These are phyloP conservation scores for Mus caroli DNA, from an alignment of 2,797 vertebrate species.

Conservation along the genomic window DNA sequence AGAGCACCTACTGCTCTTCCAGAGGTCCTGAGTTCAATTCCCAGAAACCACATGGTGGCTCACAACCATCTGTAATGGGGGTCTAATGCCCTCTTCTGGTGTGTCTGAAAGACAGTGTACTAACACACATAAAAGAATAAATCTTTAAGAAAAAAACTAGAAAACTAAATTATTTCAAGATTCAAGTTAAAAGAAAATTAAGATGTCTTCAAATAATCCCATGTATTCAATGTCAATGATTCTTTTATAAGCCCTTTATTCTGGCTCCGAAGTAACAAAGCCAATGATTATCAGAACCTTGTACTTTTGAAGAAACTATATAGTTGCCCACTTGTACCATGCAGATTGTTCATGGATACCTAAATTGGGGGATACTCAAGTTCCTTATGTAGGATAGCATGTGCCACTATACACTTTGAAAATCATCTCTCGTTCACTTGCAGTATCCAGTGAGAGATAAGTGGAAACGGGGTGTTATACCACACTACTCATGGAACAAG, in stretches of 20 bases:
- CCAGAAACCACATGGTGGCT: too few species aligned
- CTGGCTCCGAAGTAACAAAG: conserved; percentile 1
- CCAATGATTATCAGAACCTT: neutral
- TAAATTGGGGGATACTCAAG: neutral
- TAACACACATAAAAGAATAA: too few species aligned
- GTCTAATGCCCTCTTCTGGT: too few species aligned
- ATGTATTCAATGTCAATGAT: neutral
- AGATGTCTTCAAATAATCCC: neutral
- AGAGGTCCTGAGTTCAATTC: too few species aligned
- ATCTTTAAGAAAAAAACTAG: neutral
- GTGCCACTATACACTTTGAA: neutral
- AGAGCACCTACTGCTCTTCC: too few species aligned
- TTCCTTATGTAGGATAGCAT: neutral
- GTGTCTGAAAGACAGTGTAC: too few species aligned
- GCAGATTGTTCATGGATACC: neutral
- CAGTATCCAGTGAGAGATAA: neutral
- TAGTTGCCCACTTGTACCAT: neutral
- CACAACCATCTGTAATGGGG: too few species aligned
- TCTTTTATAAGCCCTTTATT: neutral
- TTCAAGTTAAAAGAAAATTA: conserved; percentile 54
- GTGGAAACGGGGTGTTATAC: neutral
- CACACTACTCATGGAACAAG: neutral
- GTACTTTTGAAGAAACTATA: neutral
- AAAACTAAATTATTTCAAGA: conserved; percentile 8
- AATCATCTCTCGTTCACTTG: neutral